Base-by-base conservation (phyloP, 2,113 vertebrate species). In the Oryzias celebensis region DNA sequence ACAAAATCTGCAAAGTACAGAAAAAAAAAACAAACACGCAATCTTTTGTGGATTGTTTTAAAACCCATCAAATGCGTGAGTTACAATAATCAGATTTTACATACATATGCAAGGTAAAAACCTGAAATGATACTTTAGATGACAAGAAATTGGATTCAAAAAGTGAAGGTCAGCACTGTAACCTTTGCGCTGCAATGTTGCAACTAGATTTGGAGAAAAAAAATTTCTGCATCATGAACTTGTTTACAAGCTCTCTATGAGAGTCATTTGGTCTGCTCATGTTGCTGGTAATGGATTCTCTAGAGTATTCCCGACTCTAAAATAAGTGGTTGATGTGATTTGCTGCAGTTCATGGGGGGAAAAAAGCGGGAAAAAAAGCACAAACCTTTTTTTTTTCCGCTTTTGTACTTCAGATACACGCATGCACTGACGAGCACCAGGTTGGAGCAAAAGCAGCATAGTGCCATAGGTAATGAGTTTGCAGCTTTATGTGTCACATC, bases 91-190 rank as follows among this genome's bases (percentile, higher is more conserved):
- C 48, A 65, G 65, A 46, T 84, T 79, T 66, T 77, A 54, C 71
- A 65, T 16, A 51, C 49, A 75, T 64, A 78, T 74, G 53, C 64
- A 60, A 7, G 42, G 52, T 77, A 64, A 81, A 50, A 45, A 53
- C 41, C 66, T 36, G 10, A 65, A 76, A 81, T 83, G 76, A 71
- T 59, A 47, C 71, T 60, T 74, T 54, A 44, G 56, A 45, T 31
- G 20, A 69, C 24, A 41, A 80, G 62, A 85, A 72, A 85, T 83
- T 85, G 78, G 82, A 85, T 87, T 87, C 73, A 75, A 81, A 75
- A 77, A 84, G 58, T 71, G 78, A 87, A 85, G 78, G 85, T 87
- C 77, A 80, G 16, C 48, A 14, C 43, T 57, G 41, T 63, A 72
- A 76, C 61, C 59, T 67, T 20, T 44, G 68, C 68, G 55, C 31